A percentile compares a stretch with the other conserved stretches of the same genome.
phyloP scores from a whole-genome alignment of 2,113 vertebrate species.

The Chionomys nivalis region DNA sequence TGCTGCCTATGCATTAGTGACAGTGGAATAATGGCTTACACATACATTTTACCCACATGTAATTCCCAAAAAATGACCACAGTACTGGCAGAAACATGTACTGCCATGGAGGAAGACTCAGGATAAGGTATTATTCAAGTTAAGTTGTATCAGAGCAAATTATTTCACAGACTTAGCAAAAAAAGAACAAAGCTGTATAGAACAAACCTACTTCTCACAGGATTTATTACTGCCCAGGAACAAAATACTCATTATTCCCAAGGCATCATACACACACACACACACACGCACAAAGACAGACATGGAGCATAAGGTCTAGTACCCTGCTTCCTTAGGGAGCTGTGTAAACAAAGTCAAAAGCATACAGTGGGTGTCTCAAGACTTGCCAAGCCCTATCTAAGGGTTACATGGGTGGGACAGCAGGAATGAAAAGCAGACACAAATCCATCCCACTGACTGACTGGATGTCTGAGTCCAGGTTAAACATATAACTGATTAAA shows the following conservation, averaged over 20 bases:
- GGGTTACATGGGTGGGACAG: neutral
- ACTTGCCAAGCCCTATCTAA: neutral
- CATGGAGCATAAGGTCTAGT: neutral
- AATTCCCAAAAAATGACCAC: slow-evolving; percentile 72
- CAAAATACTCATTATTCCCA: slow-evolving; percentile 71
- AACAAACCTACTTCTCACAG: slow-evolving; percentile 68
- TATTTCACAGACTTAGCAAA: slow-evolving; percentile 76
- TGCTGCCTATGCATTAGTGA: slow-evolving; percentile 67
- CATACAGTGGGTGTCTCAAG: neutral
- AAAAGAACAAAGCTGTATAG: slow-evolving; percentile 51
- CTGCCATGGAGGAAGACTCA: slow-evolving; percentile 79
- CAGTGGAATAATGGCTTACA: slow-evolving; percentile 76
- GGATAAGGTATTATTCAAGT: slow-evolving; percentile 78
- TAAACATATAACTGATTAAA: neutral
- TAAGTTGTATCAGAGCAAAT: slow-evolving; percentile 75
- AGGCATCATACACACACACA: slow-evolving; percentile 67
- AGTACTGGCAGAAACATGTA: slow-evolving; percentile 70
- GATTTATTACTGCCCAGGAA: slow-evolving; percentile 67
- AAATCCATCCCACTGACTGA: slow-evolving; percentile 6
- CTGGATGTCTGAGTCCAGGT: neutral
- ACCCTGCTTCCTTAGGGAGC: neutral
- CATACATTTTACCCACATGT: slow-evolving; percentile 71
- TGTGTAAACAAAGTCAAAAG: slow-evolving; percentile 27
- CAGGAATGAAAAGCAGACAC: slow-evolving; percentile 26
- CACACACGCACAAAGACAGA: neutral